Percentiles rank a stretch among this genome's conserved stretches.
Conservation (phyloP, 2,113 vertebrate genomes). For the Phasianus colchicus region DNA sequence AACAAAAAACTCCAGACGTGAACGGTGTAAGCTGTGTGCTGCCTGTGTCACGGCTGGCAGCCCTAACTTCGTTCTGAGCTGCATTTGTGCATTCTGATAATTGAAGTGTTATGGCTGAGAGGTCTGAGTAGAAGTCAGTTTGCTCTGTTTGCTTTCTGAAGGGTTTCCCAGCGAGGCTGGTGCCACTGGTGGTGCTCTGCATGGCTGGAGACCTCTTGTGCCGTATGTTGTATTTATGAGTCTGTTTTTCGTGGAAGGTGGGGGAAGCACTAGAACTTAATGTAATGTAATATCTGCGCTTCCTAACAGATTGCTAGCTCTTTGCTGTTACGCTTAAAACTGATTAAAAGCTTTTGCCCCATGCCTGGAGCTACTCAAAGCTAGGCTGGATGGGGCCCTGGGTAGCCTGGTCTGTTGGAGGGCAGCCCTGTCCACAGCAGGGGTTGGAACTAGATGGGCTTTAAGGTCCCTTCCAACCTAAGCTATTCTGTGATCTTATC, state of each 20-base stretch:
- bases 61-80: background rate
- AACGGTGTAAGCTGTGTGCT: rapidly evolving
- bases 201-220: background rate
- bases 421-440: too few relatives aligned
- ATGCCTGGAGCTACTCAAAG: too few relatives aligned
- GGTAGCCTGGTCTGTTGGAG: too few relatives aligned
- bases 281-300: background rate
- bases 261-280: background rate
- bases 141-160: background rate
- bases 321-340: constrained; percentile 11
- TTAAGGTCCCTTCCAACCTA: too few relatives aligned
- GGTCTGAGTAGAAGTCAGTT: background rate
- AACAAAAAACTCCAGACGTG: background rate
- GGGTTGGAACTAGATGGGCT: too few relatives aligned
- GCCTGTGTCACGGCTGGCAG: background rate
- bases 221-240: background rate
- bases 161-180: background rate
- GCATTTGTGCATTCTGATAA: rapidly evolving
- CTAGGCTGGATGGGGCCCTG: too few relatives aligned
- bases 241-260: background rate
- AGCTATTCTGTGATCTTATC: too few relatives aligned
- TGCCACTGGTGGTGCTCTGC: background rate
- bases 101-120: rapidly evolving
- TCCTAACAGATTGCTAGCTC: background rate
- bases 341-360: background rate